Evolutionary conservation across 2,113 vertebrate genomes (phyloP).

Genomic region (Lasiurus cinereus): DNA sequence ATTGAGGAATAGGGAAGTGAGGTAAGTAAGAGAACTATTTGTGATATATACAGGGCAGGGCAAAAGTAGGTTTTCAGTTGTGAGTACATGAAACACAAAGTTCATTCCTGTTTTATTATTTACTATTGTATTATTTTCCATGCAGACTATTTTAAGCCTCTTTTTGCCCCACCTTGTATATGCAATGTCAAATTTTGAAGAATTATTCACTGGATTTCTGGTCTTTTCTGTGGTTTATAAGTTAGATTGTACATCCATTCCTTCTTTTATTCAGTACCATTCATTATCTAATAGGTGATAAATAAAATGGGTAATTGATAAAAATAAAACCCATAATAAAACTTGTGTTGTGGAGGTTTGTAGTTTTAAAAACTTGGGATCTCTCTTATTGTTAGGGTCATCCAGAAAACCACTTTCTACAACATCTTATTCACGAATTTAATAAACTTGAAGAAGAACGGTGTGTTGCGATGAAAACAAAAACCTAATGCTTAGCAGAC

Average conservation of each 20-base stretch:
- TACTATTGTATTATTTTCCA: background rate
- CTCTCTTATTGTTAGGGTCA: background rate
- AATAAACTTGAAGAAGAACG: background rate
- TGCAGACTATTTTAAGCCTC: background rate
- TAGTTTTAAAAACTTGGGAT: background rate
- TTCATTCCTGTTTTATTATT: background rate
- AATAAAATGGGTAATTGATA: background rate
- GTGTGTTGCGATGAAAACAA: background rate
- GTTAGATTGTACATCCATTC: background rate
- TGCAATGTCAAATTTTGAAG: background rate
- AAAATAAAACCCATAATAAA: background rate
- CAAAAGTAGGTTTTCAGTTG: background rate
- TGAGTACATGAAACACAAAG: background rate
- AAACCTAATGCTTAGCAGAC: background rate
- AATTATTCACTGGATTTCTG: background rate
- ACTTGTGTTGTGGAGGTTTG: background rate
- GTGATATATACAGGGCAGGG: background rate
- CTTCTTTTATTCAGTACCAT: background rate
- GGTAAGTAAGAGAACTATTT: background rate
- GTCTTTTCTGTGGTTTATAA: background rate
- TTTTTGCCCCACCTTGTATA: background rate
- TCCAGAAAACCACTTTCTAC: background rate
- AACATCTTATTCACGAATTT: background rate
- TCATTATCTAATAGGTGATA: background rate
- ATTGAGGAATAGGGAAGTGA: background rate